These are phyloP conservation scores for Agrochola lychnidis DNA, from an alignment of 2,888 invertebrate genomes.

Conservation along the genomic window DNA sequence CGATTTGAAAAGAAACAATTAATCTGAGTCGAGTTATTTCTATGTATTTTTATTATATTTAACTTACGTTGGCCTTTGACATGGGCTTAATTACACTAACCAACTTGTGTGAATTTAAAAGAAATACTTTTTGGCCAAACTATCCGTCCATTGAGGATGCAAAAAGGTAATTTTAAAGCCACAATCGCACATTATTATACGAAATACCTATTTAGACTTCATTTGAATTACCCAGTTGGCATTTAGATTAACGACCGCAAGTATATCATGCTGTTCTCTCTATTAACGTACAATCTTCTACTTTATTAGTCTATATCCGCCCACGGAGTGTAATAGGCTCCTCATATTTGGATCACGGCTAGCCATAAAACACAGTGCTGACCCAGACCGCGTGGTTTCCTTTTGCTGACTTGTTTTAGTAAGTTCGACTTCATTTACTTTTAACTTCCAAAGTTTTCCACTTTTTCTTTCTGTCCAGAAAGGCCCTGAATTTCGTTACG, in stretches of 20 bases:
- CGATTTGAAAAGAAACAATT: conserved; percentile 57
- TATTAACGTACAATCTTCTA: conserved; percentile 50
- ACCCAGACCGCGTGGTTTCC: conserved; percentile 39
- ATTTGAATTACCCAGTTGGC: conserved; percentile 51
- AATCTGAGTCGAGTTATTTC: conserved; percentile 37
- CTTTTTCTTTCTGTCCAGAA: neutral
- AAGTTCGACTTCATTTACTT: neutral
- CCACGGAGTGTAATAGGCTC: conserved; percentile 49
- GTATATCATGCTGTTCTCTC: conserved; percentile 47
- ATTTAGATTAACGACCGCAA: conserved; percentile 43
- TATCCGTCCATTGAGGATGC: neutral
- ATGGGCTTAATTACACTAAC: conserved; percentile 28
- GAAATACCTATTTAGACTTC: conserved; percentile 30
- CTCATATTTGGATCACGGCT: conserved; percentile 56
- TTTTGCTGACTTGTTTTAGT: neutral
- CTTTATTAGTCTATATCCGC: conserved; percentile 60
- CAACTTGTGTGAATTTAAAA: conserved; percentile 17
- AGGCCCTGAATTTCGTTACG: neutral
- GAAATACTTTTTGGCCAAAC: neutral
- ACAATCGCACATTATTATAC: conserved; percentile 7
- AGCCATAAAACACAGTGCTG: conserved; percentile 47
- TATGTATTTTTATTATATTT: conserved; percentile 28
- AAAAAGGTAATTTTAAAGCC: conserved; percentile 12
- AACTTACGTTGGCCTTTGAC: conserved; percentile 45
- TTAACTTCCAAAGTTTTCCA: neutral